Evolutionary conservation across 2,888 invertebrate species (phyloP).

Genomic region (Sinelater perroti): DNA sequence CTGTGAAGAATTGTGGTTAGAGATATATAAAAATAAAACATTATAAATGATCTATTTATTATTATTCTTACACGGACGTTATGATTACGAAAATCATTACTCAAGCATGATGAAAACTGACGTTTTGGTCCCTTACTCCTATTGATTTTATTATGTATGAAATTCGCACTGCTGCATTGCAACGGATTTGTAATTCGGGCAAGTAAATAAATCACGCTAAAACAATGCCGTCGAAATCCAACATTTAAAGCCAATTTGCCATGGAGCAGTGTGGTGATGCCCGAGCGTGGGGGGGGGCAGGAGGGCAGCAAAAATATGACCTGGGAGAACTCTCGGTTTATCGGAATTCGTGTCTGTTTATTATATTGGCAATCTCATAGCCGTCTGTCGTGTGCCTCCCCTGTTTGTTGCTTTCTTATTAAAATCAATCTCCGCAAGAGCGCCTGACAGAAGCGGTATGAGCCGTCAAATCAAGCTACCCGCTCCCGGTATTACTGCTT

Average conservation of each 20-base stretch:
- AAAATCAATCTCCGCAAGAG: conserved; percentile 55
- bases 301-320: conserved; percentile 35
- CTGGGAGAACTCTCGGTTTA: conserved; percentile 43
- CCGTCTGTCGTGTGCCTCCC: conserved; percentile 50
- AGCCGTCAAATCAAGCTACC: conserved; percentile 54
- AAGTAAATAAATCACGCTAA: not conserved
- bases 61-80: too few species aligned
- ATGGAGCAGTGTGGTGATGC: conserved; percentile 15
- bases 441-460: conserved; percentile 52
- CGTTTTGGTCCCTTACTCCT: too few species aligned
- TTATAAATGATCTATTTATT: too few species aligned
- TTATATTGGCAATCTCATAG: conserved; percentile 53
- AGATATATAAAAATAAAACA: too few species aligned
- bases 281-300: conserved; percentile 11
- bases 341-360: conserved; percentile 44
- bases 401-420: conserved; percentile 52
- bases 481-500: conserved; percentile 54
- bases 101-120: too few species aligned
- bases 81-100: too few species aligned
- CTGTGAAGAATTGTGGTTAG: too few species aligned
- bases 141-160: too few species aligned
- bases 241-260: conserved; percentile 21
- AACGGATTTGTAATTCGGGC: too few species aligned
- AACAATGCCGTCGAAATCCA: too few species aligned
- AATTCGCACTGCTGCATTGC: too few species aligned